A percentile compares a stretch with the other conserved stretches of the same genome.
phyloP scores from a whole-genome alignment of 2,797 vertebrate species.

The Leontocebus nigricollis region DNA sequence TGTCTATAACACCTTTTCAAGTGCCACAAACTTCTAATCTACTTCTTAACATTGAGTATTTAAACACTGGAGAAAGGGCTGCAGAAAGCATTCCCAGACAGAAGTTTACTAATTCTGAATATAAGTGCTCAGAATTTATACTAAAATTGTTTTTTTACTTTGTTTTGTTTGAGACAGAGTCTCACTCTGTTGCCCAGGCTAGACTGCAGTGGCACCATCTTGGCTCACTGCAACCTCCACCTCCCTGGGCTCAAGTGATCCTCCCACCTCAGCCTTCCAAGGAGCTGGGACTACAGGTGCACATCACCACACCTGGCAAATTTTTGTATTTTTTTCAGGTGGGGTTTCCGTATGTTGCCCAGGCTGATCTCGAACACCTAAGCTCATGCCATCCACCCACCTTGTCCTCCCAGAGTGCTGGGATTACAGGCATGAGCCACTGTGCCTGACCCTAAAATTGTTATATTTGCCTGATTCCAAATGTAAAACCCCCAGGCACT shows the following conservation, averaged over 20 bases:
- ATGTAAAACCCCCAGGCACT: not conserved
- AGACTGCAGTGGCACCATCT: not conserved
- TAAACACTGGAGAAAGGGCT: not conserved
- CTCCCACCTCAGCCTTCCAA: not conserved
- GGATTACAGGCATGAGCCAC: not conserved
- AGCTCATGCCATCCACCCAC: not conserved
- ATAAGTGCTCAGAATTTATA: not conserved
- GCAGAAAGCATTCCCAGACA: not conserved
- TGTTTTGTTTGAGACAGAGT: not conserved
- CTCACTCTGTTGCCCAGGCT: not conserved
- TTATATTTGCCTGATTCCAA: not conserved
- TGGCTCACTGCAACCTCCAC: not conserved
- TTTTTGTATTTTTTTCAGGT: not conserved
- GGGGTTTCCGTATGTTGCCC: not conserved
- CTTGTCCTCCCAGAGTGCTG: not conserved
- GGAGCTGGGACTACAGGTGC: not conserved
- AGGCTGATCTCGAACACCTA: not conserved
- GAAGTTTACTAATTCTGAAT: not conserved
- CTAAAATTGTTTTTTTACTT: not conserved
- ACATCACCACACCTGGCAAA: not conserved
- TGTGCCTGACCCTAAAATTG: not conserved
- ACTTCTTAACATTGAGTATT: not conserved
- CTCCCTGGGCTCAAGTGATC: not conserved
- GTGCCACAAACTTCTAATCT: not conserved
- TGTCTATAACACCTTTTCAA: not conserved